Conservation (phyloP, 2,797 vertebrate genomes). For the Anabas testudineus region DNA sequence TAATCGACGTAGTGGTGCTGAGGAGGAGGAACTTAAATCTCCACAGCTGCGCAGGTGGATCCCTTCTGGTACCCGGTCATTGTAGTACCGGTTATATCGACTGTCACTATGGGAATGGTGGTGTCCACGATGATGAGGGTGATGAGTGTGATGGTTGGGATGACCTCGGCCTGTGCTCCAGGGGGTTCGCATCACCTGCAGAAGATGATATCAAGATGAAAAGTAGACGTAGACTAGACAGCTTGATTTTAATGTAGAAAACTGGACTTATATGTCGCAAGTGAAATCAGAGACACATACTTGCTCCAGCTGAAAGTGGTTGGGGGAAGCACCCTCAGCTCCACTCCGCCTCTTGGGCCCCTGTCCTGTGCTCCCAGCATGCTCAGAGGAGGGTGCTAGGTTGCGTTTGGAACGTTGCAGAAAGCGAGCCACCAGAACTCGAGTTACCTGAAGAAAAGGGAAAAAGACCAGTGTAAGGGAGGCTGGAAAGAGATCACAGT, state of each 20-base stretch:
- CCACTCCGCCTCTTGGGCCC: slow-evolving; percentile 85
- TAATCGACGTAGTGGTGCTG: slow-evolving; percentile 86
- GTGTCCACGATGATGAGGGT: slow-evolving; percentile 78
- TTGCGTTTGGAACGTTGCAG: slow-evolving; percentile 93
- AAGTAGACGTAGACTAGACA: neutral
- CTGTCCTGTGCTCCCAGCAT: slow-evolving; percentile 78
- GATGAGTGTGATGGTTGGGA: slow-evolving; percentile 70
- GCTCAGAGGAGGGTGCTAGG: slow-evolving; percentile 79
- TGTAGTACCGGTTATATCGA: slow-evolving; percentile 78
- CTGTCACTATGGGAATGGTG: slow-evolving; percentile 85
- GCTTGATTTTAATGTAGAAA: neutral
- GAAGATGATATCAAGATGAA: slow-evolving; percentile 9
- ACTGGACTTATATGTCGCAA: neutral
- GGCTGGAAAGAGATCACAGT: neutral
- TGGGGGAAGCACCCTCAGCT: slow-evolving; percentile 62
- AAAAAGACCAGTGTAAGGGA: slow-evolving; percentile 44
- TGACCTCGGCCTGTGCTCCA: slow-evolving; percentile 78
- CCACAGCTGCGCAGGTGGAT: slow-evolving; percentile 96
- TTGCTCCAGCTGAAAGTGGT: slow-evolving; percentile 76
- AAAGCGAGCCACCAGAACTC: slow-evolving; percentile 92
- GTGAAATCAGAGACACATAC: slow-evolving; percentile 60
- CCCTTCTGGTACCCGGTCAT: slow-evolving; percentile 79
- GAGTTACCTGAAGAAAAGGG: slow-evolving; percentile 84
- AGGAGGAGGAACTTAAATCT: slow-evolving; percentile 91
- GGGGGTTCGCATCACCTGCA: slow-evolving; percentile 79